These are phyloP conservation scores for Drosophila anceps DNA, from an alignment of 2,888 invertebrate species.

Conservation along the genomic window DNA sequence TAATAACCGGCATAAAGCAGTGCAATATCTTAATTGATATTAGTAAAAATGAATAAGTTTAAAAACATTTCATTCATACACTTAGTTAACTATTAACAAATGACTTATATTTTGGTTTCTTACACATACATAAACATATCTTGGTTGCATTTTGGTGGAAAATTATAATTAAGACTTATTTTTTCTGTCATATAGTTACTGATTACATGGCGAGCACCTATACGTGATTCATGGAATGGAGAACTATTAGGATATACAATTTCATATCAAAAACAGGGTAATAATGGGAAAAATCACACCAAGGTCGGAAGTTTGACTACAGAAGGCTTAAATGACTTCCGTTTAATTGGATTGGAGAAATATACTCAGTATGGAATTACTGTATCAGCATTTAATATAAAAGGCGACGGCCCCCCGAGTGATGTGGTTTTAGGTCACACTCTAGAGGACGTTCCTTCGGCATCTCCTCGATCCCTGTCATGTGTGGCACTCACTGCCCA, in stretches of 20 bases:
- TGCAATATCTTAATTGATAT: neutral
- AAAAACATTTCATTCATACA: too few relatives aligned
- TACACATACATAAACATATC: neutral
- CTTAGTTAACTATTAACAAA: neutral
- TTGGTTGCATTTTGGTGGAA: neutral
- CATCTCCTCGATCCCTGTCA: slow-evolving; percentile 88
- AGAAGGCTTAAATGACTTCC: slow-evolving; percentile 87
- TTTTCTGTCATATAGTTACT: slow-evolving; percentile 85
- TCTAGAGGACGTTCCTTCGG: slow-evolving; percentile 88
- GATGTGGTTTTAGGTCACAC: slow-evolving; percentile 87
- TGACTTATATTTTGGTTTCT: neutral
- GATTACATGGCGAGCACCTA: slow-evolving; percentile 91
- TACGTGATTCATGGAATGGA: slow-evolving; percentile 91
- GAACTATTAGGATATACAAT: slow-evolving; percentile 91
- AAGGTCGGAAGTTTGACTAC: slow-evolving; percentile 85
- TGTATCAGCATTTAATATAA: slow-evolving; percentile 92
- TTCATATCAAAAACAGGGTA: slow-evolving; percentile 86
- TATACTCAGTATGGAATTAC: slow-evolving; percentile 93
- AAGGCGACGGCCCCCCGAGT: slow-evolving; percentile 92
- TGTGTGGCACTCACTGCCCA: slow-evolving; percentile 90
- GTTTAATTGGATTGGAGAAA: slow-evolving; percentile 89
- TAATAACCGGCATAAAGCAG: neutral
- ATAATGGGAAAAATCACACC: slow-evolving; percentile 81
- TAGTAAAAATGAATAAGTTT: neutral
- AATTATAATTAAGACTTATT: neutral